These are phyloP conservation scores for Tor tambroides DNA, from an alignment of 2,113 vertebrate genomes.

Conservation along the genomic window DNA sequence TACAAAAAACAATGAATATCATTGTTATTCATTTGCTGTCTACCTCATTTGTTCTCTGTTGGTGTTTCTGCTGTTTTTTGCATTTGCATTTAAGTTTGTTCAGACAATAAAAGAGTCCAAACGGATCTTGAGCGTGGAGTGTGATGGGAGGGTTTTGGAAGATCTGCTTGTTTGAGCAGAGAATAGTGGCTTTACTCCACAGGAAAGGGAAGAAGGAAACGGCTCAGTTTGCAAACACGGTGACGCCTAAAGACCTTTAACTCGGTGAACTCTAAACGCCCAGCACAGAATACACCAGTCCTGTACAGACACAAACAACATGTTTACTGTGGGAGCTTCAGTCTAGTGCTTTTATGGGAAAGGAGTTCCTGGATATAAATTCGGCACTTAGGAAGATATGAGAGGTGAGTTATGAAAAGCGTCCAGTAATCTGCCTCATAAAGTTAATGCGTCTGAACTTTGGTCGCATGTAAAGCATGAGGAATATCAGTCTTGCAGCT, in stretches of 20 bases:
- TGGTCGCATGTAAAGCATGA: not conserved
- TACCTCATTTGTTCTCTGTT: not conserved
- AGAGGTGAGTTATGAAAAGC: not conserved
- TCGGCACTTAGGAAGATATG: not conserved
- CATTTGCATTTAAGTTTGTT: not conserved
- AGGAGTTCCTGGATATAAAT: not conserved
- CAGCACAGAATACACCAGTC: not conserved
- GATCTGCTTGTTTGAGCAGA: constrained; percentile 46
- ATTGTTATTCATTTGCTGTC: not conserved
- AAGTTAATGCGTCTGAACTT: not conserved
- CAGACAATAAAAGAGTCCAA: not conserved
- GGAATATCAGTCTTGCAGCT: not conserved
- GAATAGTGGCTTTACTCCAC: constrained; percentile 51
- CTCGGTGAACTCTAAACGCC: not conserved
- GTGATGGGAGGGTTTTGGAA: constrained; percentile 34
- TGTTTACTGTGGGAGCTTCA: not conserved
- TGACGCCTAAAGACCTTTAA: constrained; percentile 59
- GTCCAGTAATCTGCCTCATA: not conserved
- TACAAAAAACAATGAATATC: not conserved
- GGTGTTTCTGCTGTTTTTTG: too few species aligned
- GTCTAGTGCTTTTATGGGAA: not conserved
- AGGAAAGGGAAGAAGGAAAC: constrained; percentile 66
- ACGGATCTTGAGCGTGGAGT: not conserved
- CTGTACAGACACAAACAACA: not conserved
- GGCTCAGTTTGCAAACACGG: constrained; percentile 51